A percentile compares a stretch with the other conserved stretches of the same genome.
Evolutionary conservation across 35 echinoderm and acorn worm species (phyloP).

Genomic region (Lytechinus variegatus): DNA sequence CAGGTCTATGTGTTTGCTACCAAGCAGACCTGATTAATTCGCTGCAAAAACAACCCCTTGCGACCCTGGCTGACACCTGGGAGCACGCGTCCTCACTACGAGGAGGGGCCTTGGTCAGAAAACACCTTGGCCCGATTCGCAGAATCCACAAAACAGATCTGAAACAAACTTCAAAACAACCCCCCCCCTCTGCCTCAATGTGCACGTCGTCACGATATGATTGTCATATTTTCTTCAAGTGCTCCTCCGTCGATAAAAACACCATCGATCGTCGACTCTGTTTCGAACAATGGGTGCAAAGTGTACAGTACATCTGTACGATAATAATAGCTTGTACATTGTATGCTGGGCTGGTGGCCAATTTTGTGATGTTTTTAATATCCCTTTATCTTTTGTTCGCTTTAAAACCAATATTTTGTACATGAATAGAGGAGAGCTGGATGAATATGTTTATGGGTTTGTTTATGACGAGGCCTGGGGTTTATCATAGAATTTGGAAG

Average conservation of each 20-base stretch:
- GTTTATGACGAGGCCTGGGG: neutral
- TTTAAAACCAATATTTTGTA: neutral
- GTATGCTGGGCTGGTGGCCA: neutral
- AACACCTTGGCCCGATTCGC: too few relatives aligned
- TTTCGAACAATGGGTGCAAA: neutral
- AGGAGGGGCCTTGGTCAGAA: neutral
- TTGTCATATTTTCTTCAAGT: neutral
- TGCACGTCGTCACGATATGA: neutral
- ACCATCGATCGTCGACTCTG: neutral
- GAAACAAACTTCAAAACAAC: neutral
- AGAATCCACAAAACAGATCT: too few relatives aligned
- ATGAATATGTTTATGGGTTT: neutral
- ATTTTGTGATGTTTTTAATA: neutral
- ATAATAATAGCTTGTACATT: neutral
- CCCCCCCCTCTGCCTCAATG: neutral
- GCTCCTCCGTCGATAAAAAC: neutral
- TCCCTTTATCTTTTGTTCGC: neutral
- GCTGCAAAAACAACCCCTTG: neutral
- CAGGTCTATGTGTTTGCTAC: neutral
- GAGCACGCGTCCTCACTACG: neutral
- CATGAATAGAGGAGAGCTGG: too few relatives aligned
- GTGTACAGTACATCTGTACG: neutral
- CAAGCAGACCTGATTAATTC: neutral
- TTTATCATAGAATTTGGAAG: neutral
- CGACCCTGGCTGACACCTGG: neutral